Percentiles rank a stretch among this genome's conserved stretches.
These are phyloP conservation scores for Burhinus oedicnemus DNA, from an alignment of 2,113 vertebrate species.

Conservation along the genomic window DNA sequence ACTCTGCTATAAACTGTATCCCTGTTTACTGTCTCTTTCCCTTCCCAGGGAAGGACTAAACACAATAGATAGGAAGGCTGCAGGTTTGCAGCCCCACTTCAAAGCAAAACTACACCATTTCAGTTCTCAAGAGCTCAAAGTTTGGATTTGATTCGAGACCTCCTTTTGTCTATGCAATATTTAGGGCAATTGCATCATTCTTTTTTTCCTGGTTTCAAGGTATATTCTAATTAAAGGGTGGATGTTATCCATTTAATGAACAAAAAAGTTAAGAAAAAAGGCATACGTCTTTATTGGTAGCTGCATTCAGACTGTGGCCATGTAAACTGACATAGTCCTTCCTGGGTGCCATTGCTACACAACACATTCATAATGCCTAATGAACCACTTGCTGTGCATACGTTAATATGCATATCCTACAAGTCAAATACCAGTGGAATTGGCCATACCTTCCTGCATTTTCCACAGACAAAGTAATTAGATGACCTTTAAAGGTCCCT, in stretches of 20 bases:
- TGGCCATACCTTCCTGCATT: not conserved
- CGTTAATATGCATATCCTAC: not conserved
- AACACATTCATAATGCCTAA: not conserved
- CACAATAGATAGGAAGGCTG: not conserved
- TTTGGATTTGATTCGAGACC: not conserved
- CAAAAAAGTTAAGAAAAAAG: not conserved
- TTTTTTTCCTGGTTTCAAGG: not conserved
- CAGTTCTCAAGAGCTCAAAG: not conserved
- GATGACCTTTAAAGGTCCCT: not conserved
- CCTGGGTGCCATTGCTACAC: not conserved
- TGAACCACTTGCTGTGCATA: not conserved
- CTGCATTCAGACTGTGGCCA: not conserved
- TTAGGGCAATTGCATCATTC: not conserved
- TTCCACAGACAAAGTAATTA: not conserved
- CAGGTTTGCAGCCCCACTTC: not conserved
- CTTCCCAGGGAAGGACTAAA: not conserved
- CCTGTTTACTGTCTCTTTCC: not conserved
- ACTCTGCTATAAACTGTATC: not conserved
- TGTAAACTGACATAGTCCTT: not conserved
- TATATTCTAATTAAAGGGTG: not conserved
- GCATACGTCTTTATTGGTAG: not conserved
- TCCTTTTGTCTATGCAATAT: not conserved
- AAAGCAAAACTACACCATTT: not conserved
- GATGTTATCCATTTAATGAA: not conserved
- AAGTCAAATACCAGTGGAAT: not conserved